These are phyloP conservation scores for Toxostoma redivivum DNA, from an alignment of 2,113 vertebrate genomes.

Conservation along the genomic window DNA sequence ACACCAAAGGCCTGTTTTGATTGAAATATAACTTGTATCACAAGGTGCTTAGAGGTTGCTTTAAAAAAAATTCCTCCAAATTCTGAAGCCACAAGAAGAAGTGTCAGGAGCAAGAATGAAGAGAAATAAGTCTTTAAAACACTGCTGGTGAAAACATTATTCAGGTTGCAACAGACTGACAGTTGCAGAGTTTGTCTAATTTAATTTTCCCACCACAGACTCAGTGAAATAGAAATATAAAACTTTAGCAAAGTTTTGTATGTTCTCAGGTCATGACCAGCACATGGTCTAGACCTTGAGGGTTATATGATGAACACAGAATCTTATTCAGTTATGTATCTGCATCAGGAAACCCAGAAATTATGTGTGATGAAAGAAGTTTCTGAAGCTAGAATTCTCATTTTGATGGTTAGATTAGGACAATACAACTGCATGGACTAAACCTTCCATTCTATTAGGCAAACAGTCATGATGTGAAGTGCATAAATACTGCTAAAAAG, in stretches of 20 bases:
- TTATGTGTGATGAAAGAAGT: background rate
- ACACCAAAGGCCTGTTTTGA: background rate
- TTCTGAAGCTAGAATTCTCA: background rate
- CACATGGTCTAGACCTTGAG: background rate
- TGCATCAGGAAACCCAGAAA: background rate
- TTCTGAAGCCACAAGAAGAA: background rate
- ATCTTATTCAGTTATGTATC: background rate
- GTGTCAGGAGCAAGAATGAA: background rate
- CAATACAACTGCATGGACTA: background rate
- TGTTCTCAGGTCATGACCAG: background rate
- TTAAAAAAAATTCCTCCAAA: background rate
- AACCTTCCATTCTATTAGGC: background rate
- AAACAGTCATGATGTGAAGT: slow-evolving; percentile 10
- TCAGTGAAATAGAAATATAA: background rate
- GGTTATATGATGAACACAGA: background rate
- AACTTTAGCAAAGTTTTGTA: background rate
- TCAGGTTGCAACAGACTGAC: background rate
- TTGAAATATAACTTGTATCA: background rate
- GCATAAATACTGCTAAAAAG: background rate
- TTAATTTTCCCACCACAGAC: background rate
- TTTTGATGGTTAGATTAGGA: slow-evolving; percentile 24
- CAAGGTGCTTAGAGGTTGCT: background rate
- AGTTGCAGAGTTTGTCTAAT: background rate
- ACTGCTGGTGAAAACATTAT: background rate
- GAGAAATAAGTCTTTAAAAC: background rate